Evolutionary conservation across 2,888 invertebrate species (phyloP), one percentile per base, ranked within the genome.

Genomic region (Falcaria lacertinaria): DNA sequence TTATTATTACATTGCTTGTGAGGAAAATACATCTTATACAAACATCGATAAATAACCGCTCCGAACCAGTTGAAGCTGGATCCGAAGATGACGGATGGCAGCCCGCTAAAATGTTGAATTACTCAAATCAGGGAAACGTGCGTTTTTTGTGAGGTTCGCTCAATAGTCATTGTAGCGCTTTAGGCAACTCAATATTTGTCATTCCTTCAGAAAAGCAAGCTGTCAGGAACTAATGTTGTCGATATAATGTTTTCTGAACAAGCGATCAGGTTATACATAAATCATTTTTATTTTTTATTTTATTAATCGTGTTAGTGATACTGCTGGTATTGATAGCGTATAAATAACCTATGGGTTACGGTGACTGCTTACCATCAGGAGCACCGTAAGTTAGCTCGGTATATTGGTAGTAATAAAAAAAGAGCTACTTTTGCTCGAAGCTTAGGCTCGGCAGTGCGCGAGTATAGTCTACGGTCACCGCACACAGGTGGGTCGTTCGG

Each of bases 71-170:
- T 37, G 22, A 13, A 22, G 22, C 41, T 41, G 32, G n/a, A 7
- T n/a, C 28, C 35, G 35, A 36, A 41, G 41, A 35, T 41, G 41
- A 41, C 41, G 35, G 41, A 41, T 41, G 14, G 28, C 19, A 13
- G 15, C 4, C 35, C 15, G 22, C 2, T 6, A 22, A 25, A 37
- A 36, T 36, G 22, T 36, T 19, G 36, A 19, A 36, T 36, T 19
- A 19, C 19, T 13, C 16, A 19, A 6, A 19, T 36, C 28, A 11
- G 7, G 28, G 11, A 28, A 28, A 28, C 28, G 28, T 28, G 11
- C 28, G 28, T 11, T 28, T 28, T 28, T 28, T 11, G 28, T 11
- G 11, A 28, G 5, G 28, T 11, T 11, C 28, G 28, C 11, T 28
- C 28, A 11, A 11, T 11, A 28, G 28, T 7, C 28, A 28, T 28